phyloP scores from a whole-genome alignment of 2,797 vertebrate species.

The Sebastes goodei region DNA sequence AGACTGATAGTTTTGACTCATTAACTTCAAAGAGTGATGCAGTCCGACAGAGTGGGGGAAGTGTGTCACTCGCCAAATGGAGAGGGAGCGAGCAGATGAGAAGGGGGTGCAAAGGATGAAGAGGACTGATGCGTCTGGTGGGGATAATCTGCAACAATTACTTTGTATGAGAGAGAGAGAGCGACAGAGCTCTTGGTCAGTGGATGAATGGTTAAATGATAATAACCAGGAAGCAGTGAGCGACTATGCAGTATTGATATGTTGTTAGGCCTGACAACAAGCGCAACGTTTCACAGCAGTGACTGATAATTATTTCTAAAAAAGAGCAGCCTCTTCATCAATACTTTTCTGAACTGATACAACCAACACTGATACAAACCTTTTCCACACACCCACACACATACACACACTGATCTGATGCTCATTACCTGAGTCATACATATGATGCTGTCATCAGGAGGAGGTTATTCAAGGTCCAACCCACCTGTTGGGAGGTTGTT shows the following conservation, averaged over 20 bases:
- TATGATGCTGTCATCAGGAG: neutral
- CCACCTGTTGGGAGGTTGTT: neutral
- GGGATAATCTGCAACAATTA: conserved; percentile 56
- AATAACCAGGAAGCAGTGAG: conserved; percentile 27
- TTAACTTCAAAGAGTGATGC: conserved; percentile 84
- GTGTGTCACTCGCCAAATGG: conserved; percentile 58
- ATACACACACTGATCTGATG: neutral
- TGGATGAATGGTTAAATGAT: conserved; percentile 35
- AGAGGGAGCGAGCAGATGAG: conserved; percentile 35
- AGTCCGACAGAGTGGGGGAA: conserved; percentile 56
- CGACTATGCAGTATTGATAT: conserved; percentile 6
- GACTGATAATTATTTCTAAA: conserved; percentile 3
- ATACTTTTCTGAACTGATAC: conserved; percentile 14
- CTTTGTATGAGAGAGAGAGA: conserved; percentile 28
- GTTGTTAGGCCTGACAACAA: conserved; percentile 32
- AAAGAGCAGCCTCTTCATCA: neutral
- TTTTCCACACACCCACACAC: neutral
- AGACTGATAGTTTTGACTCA: conserved; percentile 86
- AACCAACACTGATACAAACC: neutral
- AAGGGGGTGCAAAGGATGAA: conserved; percentile 35
- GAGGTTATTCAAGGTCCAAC: neutral
- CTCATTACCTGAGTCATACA: neutral
- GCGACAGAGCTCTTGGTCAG: conserved; percentile 11
- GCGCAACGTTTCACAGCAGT: neutral
- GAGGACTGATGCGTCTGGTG: conserved; percentile 22